Conservation (phyloP, 2,113 vertebrate species). For the Oryzias celebensis region DNA sequence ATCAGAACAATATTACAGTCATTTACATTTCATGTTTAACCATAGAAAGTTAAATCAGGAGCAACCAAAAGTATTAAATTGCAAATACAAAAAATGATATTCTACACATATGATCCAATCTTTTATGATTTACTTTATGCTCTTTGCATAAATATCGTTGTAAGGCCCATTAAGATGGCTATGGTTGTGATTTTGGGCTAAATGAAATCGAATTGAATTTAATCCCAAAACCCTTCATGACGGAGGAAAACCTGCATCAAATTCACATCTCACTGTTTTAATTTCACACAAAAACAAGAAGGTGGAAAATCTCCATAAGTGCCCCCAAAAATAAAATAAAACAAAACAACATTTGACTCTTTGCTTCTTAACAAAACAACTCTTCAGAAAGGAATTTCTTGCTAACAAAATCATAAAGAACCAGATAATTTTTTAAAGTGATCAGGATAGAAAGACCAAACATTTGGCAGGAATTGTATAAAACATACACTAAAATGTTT, state of each 20-base stretch:
- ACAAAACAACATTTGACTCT: background rate
- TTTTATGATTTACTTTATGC: no score
- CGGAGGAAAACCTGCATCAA: constrained; percentile 5
- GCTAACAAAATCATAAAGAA: constrained; percentile 13
- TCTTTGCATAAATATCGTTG: no score
- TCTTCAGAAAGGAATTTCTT: background rate
- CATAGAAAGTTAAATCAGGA: constrained; percentile 9
- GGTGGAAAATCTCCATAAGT: background rate
- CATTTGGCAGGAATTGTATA: constrained; percentile 33
- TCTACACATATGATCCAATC: constrained; percentile 10
- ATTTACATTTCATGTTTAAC: constrained; percentile 14
- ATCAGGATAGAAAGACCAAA: background rate
- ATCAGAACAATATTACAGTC: background rate
- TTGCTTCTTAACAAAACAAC: constrained; percentile 8
- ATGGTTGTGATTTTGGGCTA: no score
- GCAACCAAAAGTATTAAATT: constrained; percentile 6
- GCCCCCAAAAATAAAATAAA: constrained; percentile 4
- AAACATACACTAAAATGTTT: constrained; percentile 5
- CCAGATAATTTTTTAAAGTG: background rate
- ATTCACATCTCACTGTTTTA: background rate
- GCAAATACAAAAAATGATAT: constrained; percentile 17
- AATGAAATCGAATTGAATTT: no score
- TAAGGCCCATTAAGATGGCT: no score
- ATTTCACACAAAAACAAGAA: constrained; percentile 17
- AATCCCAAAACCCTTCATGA: constrained; percentile 18